Base-by-base conservation (phyloP, 2,888 invertebrate genomes). In the Callyntrura sp. region DNA sequence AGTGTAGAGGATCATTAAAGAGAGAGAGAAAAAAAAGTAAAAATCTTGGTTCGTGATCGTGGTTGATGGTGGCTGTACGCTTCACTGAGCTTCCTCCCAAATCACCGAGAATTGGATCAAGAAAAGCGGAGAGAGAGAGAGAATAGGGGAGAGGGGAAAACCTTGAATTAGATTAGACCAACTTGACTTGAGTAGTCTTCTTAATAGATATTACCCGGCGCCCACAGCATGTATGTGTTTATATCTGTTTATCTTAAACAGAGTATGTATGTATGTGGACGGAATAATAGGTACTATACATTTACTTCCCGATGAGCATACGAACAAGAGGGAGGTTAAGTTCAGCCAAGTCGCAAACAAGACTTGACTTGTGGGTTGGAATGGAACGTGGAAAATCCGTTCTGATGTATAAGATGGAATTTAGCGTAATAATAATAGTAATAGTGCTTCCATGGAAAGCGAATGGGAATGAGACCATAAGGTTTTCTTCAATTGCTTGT, bases 21-120 rank as follows among this genome's bases (percentile, higher is more conserved):
- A 81, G 78, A 17, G 43, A 35, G 35, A 62, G 17, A 23, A 17
- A 79, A 68, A 43, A 73, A 85, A 85, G 85, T 76, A 73, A 51
- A 51, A 85, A 73, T 79, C 68, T 62, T 43, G 20, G 81, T 88
- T 82, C 82, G 88, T 82, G 87, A 88, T 88, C 88, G 88, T 88
- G 88, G 88, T 88, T 88, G 86, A 86, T 86, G 86, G 82, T 88
- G 88, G 57, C 70, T 82, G 73, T 73, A 73, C 88, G 88, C 88
- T 73, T 82, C 82, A 88, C 88, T 82, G 88, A 82, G 62, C 88
- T 82, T 73, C 17, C 82, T 82, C 57, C 88, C 88, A 88, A 88
- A 88, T 88, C 88, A 88, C 82, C 88, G 88, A 48, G 82, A 88
- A 88, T 88, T 88, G 88, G 88, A 88, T 88, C 88, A 88, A 88